Evolutionary conservation across 2,797 vertebrate genomes (phyloP).

Genomic region (Parambassis ranga): DNA sequence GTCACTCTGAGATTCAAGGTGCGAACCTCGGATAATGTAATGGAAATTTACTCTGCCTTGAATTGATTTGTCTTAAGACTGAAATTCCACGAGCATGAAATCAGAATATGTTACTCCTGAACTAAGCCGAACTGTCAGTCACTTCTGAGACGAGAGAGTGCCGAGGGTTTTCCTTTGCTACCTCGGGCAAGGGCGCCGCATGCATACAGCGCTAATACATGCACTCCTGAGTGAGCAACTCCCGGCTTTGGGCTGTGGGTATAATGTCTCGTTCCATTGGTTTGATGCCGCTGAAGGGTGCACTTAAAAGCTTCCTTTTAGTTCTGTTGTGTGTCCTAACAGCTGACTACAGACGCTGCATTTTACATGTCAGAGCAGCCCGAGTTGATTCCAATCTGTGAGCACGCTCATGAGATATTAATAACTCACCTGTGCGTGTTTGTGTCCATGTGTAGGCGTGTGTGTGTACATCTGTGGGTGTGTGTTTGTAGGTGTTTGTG

Average conservation of each 20-base stretch:
- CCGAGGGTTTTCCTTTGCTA: conserved; percentile 17
- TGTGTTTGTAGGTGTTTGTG: neutral
- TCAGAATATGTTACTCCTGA: conserved; percentile 18
- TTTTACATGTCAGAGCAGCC: conserved; percentile 53
- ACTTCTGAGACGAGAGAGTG: conserved; percentile 5
- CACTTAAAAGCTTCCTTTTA: conserved; percentile 52
- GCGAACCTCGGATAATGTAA: conserved; percentile 4
- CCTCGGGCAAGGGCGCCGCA: neutral
- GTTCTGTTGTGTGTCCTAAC: conserved; percentile 35
- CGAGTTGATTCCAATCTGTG: conserved; percentile 49
- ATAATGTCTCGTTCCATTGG: conserved; percentile 47
- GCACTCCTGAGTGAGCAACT: conserved; percentile 29
- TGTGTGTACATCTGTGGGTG: conserved; percentile 1
- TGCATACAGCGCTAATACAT: conserved; percentile 22
- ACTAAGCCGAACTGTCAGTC: conserved; percentile 42
- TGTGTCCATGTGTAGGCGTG: conserved; percentile 10
- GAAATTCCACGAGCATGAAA: conserved; percentile 24
- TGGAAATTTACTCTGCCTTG: conserved; percentile 20
- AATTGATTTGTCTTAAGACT: conserved; percentile 30
- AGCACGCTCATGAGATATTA: conserved; percentile 68
- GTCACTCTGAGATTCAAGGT: neutral
- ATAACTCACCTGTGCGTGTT: conserved; percentile 68
- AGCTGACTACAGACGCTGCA: conserved; percentile 39
- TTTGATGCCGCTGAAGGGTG: conserved; percentile 43
- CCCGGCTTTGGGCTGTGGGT: conserved; percentile 33